These are phyloP conservation scores for Xenopus tropicalis DNA, from an alignment of 2,113 vertebrate genomes.

Conservation along the genomic window DNA sequence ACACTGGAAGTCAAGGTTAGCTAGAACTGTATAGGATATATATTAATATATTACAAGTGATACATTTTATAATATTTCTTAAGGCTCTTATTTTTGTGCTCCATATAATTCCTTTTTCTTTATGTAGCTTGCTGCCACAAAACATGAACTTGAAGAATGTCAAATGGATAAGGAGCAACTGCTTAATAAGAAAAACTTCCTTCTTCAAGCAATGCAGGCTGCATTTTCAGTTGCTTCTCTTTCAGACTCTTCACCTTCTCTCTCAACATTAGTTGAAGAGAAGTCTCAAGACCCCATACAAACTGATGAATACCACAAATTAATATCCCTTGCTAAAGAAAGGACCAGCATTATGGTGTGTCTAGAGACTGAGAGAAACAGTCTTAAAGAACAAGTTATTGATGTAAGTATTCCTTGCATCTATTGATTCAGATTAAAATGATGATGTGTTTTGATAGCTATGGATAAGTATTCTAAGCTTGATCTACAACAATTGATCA, in stretches of 20 bases:
- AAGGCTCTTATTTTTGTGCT: too few species aligned
- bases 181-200: conserved; percentile 50
- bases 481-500: too few species aligned
- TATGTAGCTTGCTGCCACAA: conserved; percentile 53
- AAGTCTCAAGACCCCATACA: conserved; percentile 45
- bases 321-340: conserved; percentile 53
- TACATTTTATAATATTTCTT: too few species aligned
- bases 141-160: conserved; percentile 57
- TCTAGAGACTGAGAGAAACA: conserved; percentile 55
- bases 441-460: too few species aligned
- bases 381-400: conserved; percentile 56
- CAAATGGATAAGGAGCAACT: conserved; percentile 53
- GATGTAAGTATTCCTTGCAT: conserved; percentile 2
- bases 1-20: conserved; percentile 58
- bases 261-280: conserved; percentile 48
- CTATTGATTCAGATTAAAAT: too few species aligned
- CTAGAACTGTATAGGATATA: conserved; percentile 29
- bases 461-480: too few species aligned
- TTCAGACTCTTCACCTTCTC: background rate
- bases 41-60: too few species aligned
- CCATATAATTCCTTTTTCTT: too few species aligned
- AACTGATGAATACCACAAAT: conserved; percentile 45
- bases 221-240: too few species aligned
- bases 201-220: background rate
- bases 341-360: conserved; percentile 52